These are phyloP conservation scores for Argyresthia albistria DNA, from an alignment of 2,888 invertebrate genomes.

Conservation along the genomic window DNA sequence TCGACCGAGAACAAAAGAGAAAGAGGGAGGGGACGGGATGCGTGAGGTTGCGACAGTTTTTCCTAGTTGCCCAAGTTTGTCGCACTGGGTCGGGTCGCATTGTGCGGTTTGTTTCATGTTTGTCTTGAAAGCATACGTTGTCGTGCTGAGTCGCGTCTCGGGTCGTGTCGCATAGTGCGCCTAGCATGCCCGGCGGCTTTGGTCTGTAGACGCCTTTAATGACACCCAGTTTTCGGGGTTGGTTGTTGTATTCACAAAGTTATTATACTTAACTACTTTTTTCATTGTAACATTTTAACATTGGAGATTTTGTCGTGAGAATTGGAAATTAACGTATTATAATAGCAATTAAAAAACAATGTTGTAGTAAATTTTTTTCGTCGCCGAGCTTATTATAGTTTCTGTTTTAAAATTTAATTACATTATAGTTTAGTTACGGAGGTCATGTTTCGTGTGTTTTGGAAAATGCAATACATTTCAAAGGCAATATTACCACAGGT, in stretches of 20 bases:
- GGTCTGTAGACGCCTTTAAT: no score
- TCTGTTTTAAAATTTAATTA: neutral
- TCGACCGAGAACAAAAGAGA: no score
- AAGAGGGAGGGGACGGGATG: no score
- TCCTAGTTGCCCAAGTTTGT: no score
- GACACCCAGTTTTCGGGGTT: neutral
- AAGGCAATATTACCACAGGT: no score
- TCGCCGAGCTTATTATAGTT: neutral
- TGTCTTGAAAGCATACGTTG: no score
- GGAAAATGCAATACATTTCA: neutral
- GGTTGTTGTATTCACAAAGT: slow-evolving; percentile 4
- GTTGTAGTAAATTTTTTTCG: neutral
- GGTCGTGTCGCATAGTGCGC: no score
- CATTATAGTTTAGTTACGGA: neutral
- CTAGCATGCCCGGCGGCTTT: no score
- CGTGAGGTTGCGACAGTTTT: no score
- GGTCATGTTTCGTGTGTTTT: neutral
- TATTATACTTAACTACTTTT: slow-evolving; percentile 2
- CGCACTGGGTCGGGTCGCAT: no score
- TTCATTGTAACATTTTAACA: neutral
- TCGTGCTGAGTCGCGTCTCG: no score
- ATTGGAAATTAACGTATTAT: neutral
- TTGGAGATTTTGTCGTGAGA: neutral
- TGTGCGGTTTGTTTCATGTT: no score
- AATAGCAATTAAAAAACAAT: neutral